A percentile compares a stretch with the other conserved stretches of the same genome.
These are phyloP conservation scores for Lepus oiostolus DNA, from an alignment of 2,797 vertebrate species.

Conservation along the genomic window DNA sequence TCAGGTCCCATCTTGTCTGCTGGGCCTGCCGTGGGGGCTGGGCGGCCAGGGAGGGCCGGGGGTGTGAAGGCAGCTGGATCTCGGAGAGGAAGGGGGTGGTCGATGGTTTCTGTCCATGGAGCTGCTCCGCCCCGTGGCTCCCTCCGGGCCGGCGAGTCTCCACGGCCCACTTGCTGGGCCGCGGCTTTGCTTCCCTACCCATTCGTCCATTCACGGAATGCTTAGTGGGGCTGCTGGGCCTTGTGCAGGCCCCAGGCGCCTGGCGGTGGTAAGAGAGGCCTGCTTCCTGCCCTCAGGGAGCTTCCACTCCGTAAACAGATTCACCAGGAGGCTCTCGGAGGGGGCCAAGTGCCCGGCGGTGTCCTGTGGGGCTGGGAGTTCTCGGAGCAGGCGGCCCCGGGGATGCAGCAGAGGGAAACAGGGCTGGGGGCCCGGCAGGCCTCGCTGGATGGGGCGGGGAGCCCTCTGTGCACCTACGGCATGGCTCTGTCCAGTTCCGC, in stretches of 20 bases:
- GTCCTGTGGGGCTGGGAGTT: not conserved
- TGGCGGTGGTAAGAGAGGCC: not conserved
- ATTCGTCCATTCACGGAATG: not conserved
- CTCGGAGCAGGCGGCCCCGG: not conserved
- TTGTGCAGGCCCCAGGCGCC: not conserved
- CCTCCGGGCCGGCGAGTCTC: no score
- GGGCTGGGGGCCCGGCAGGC: not conserved
- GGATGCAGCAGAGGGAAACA: not conserved
- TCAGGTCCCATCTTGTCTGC: not conserved
- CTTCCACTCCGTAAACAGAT: not conserved
- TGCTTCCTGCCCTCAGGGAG: not conserved
- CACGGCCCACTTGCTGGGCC: no score
- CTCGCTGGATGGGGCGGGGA: not conserved
- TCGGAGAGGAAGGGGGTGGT: not conserved
- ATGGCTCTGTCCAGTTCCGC: not conserved
- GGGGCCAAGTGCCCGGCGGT: no score
- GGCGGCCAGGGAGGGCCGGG: accelerated
- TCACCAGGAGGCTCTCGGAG: not conserved
- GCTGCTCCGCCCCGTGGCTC: accelerated
- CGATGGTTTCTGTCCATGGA: not conserved
- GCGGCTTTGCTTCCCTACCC: not conserved
- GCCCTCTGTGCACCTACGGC: not conserved
- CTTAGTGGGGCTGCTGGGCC: not conserved
- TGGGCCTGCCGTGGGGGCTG: not conserved
- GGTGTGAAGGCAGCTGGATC: not conserved